Percentiles rank a stretch among this genome's conserved stretches.
These are phyloP conservation scores for Bombus affinis DNA, from an alignment of 1,140 invertebrate genomes.

Conservation along the genomic window DNA sequence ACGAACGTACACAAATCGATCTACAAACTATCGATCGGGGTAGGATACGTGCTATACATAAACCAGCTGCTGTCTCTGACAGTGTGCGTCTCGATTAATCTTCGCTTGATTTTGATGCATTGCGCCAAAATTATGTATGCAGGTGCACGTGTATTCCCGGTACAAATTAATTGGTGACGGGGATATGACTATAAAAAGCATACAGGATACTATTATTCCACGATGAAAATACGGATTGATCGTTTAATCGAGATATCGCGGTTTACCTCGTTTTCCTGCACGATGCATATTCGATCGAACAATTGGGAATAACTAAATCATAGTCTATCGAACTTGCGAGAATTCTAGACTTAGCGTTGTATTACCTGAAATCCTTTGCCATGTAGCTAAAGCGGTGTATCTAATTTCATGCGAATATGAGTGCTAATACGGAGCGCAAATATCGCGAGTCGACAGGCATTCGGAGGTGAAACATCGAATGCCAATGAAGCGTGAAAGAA, in stretches of 20 bases:
- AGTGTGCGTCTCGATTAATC: conserved; percentile 39
- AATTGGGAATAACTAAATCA: not conserved
- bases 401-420: conserved; percentile 22
- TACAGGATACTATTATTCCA: not conserved
- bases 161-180: conserved; percentile 3
- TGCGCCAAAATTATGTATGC: conserved; percentile 30
- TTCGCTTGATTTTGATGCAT: conserved; percentile 32
- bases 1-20: not conserved
- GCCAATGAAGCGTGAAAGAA: conserved; percentile 44
- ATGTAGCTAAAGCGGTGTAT: not conserved
- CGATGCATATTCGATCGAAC: not conserved
- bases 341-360: not conserved
- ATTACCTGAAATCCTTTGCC: not conserved
- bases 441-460: conserved; percentile 33
- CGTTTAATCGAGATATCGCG: not conserved
- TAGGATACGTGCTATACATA: not conserved
- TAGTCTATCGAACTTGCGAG: not conserved
- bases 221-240: not conserved
- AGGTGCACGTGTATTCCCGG: conserved; percentile 6
- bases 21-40: not conserved
- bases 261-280: too few relatives aligned
- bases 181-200: not conserved
- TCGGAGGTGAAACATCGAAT: conserved; percentile 27
- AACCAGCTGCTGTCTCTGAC: conserved; percentile 10
- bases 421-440: conserved; percentile 14